phyloP scores from a whole-genome alignment of 2,888 invertebrate species.

The Orthosia incerta region DNA sequence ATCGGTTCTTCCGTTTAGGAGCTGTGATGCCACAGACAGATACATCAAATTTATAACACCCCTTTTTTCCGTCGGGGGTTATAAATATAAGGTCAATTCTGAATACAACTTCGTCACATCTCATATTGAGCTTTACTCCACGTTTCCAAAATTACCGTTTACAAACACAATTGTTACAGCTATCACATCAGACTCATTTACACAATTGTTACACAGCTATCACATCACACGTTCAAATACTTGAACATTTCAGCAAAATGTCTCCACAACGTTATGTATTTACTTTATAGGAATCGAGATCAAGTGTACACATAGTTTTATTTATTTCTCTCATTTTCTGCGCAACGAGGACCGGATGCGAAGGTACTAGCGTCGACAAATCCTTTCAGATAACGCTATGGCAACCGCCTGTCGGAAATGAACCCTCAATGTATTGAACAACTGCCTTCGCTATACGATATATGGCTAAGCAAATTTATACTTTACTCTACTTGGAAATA shows the following conservation, averaged over 20 bases:
- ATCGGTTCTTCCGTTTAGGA: no score
- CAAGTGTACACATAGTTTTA: conserved; percentile 51
- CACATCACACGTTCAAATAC: conserved; percentile 25
- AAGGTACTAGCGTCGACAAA: conserved; percentile 73
- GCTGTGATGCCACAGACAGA: no score
- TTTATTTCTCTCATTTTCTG: conserved; percentile 67
- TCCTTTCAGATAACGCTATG: conserved; percentile 70
- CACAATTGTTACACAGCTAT: conserved; percentile 8
- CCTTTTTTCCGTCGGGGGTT: no score
- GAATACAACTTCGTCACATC: background rate
- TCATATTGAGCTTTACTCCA: background rate
- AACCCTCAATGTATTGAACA: conserved; percentile 58
- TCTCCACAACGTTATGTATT: conserved; percentile 45
- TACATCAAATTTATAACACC: no score
- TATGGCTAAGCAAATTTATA: conserved; percentile 49
- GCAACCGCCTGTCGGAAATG: conserved; percentile 72
- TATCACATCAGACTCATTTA: background rate
- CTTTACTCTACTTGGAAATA: conserved; percentile 38
- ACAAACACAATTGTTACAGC: background rate
- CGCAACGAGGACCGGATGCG: conserved; percentile 66
- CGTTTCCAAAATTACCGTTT: background rate
- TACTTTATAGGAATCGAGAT: conserved; percentile 44
- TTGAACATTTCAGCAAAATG: conserved; percentile 50
- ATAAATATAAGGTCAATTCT: background rate
- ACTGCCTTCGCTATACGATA: conserved; percentile 53